Conservation (phyloP, 2,797 vertebrate species). For the Valencia hispanica region DNA sequence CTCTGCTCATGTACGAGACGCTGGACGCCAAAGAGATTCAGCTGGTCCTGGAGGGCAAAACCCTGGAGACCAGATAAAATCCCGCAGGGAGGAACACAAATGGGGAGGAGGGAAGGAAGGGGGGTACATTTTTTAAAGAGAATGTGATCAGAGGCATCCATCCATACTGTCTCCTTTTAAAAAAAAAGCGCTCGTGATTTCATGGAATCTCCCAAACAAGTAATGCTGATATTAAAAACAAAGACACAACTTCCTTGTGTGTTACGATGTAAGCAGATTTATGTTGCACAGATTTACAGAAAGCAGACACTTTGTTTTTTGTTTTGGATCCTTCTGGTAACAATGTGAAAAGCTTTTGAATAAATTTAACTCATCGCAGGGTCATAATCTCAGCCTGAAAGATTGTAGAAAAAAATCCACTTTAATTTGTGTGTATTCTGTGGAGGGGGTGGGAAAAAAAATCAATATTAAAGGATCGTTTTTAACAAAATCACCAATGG, state of each 20-base stretch:
- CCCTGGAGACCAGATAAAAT: conserved; percentile 89
- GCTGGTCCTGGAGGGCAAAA: conserved; percentile 93
- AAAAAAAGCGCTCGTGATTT: conserved; percentile 25
- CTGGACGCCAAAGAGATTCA: conserved; percentile 97
- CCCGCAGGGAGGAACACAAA: not conserved
- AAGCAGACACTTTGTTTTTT: not conserved
- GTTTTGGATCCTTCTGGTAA: not conserved
- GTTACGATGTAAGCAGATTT: not conserved
- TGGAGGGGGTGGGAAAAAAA: too few species aligned
- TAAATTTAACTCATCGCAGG: not conserved
- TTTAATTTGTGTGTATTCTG: not conserved
- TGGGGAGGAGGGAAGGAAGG: not conserved
- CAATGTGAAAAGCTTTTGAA: not conserved
- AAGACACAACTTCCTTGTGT: not conserved
- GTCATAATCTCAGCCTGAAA: not conserved
- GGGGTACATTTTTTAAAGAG: conserved; percentile 20
- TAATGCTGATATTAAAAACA: conserved; percentile 3
- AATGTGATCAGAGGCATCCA: conserved; percentile 6
- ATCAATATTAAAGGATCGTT: not conserved
- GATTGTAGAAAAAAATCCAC: not conserved
- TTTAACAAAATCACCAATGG: not conserved
- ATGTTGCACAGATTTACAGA: conserved; percentile 3
- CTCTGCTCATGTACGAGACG: conserved; percentile 94
- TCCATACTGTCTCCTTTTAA: conserved; percentile 14
- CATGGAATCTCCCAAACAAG: conserved; percentile 19